A percentile compares a stretch with the other conserved stretches of the same genome.
These are phyloP conservation scores for Anoplolepis gracilipes DNA, from an alignment of 1,140 invertebrate genomes.

Conservation along the genomic window DNA sequence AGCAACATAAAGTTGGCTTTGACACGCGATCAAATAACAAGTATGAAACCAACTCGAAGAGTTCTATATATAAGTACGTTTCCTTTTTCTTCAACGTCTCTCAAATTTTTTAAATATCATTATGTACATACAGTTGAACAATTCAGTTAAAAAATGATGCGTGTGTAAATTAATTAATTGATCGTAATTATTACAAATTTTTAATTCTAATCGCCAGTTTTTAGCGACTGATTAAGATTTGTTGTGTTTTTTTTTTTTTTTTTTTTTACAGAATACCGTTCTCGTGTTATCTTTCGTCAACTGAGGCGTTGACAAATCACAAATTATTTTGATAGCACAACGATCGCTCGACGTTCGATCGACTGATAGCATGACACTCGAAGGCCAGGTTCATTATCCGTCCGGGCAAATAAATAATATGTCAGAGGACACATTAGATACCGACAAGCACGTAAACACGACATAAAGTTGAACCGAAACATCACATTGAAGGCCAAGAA, in stretches of 20 bases:
- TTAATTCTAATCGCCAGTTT: neutral
- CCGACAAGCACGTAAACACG: neutral
- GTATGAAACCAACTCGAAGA: neutral
- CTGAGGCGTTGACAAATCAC: neutral
- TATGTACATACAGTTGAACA: neutral
- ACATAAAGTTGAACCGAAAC: neutral
- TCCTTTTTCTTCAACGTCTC: neutral
- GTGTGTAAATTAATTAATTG: neutral
- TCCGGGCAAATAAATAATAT: conserved; percentile 15
- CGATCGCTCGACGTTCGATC: neutral
- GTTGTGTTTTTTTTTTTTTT: neutral
- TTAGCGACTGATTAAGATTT: neutral
- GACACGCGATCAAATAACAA: conserved; percentile 32
- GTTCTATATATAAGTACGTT: neutral
- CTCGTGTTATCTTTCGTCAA: neutral
- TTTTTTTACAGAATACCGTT: neutral
- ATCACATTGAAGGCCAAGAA: neutral
- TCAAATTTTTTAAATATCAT: neutral
- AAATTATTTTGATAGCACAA: conserved; percentile 1
- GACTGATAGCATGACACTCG: neutral
- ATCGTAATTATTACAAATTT: neutral
- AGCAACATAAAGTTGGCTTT: conserved; percentile 11
- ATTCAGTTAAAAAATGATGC: neutral
- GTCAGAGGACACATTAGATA: neutral
- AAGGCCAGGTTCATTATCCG: conserved; percentile 22